phyloP scores from a whole-genome alignment of 2,797 vertebrate genomes.

The Melanotaenia boesemani region DNA sequence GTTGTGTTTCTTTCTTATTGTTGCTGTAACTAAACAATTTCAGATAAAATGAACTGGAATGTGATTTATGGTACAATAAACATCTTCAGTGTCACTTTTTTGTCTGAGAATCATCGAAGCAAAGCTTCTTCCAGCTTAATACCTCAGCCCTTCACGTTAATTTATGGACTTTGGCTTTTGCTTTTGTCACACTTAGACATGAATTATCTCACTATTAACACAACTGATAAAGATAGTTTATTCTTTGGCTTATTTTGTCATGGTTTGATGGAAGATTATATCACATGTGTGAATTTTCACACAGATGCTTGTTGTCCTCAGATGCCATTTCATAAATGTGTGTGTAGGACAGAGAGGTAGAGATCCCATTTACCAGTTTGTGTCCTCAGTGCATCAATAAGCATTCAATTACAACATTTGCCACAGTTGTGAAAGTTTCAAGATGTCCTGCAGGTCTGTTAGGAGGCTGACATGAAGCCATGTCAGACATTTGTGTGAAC shows the following conservation, averaged over 20 bases:
- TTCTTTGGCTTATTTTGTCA: neutral
- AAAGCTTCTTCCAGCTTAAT: neutral
- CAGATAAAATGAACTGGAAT: neutral
- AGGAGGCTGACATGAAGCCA: neutral
- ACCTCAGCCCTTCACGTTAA: neutral
- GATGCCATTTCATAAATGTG: neutral
- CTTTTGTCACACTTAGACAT: neutral
- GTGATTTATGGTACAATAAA: neutral
- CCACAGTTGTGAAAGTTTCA: conserved; percentile 13
- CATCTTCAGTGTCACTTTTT: neutral
- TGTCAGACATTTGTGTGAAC: conserved; percentile 3
- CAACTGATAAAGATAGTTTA: neutral
- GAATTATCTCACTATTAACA: neutral
- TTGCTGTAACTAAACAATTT: neutral
- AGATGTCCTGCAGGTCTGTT: neutral
- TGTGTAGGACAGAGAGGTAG: neutral
- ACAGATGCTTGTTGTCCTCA: conserved; percentile 5
- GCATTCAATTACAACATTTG: conserved; percentile 42
- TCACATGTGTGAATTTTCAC: conserved; percentile 24
- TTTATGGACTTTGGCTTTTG: neutral
- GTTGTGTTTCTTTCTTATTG: neutral
- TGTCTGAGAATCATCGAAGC: neutral
- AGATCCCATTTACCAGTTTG: conserved; percentile 23
- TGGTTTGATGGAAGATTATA: conserved; percentile 36
- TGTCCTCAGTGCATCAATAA: conserved; percentile 45